Evolutionary conservation across 2,113 vertebrate genomes (phyloP), one percentile per base, ranked within the genome.

Genomic region (Trochalopteron elliotii): DNA sequence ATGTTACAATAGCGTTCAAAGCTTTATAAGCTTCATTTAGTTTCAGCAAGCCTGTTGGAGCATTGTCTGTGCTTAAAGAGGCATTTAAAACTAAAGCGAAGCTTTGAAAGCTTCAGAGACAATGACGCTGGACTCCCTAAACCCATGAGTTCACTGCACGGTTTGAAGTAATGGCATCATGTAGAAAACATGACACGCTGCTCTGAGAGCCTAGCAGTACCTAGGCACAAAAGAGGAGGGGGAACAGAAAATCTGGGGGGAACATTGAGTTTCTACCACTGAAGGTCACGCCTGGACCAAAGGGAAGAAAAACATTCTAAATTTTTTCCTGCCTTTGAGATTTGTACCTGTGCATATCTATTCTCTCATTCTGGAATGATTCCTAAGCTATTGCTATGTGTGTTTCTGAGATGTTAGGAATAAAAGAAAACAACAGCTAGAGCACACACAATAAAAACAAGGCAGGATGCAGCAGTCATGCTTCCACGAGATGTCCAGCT

Each of bases 11-110:
- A 96, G 94, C 60, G 2, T 93, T 95, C 86, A 96, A 97, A 96
- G 95, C 96, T 96, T 96, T 91, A 87, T 95, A 96, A 97, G 96
- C 97, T 96, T 96, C 97, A 88, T 96, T 96, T 93, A 87, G 90
- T 94, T 97, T 92, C 94, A 93, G 91, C 94, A 90, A 90, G 92
- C 88, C 90, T 94, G 67, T 76, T 81, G 89, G 74, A 94, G 94
- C 93, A 94, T 96, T 94, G 94, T 96, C 90, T 87, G 88, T 97
- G 93, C 94, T 94, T 96, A 96, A 96, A 96, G 80, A 95, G 90
- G 96, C 96, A 94, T 96, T 96, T 94, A 92, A 92, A 97, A 93
- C 91, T 78, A 92, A 96, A 83, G 92, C 64, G 59, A 96, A 90
- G 88, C 80, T 96, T 95, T 96, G 67, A 96, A 97, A 89, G 90